A percentile compares a stretch with the other conserved stretches of the same genome.
phyloP scores from a whole-genome alignment of 2,797 vertebrate genomes.

The Jordanella pulchra region DNA sequence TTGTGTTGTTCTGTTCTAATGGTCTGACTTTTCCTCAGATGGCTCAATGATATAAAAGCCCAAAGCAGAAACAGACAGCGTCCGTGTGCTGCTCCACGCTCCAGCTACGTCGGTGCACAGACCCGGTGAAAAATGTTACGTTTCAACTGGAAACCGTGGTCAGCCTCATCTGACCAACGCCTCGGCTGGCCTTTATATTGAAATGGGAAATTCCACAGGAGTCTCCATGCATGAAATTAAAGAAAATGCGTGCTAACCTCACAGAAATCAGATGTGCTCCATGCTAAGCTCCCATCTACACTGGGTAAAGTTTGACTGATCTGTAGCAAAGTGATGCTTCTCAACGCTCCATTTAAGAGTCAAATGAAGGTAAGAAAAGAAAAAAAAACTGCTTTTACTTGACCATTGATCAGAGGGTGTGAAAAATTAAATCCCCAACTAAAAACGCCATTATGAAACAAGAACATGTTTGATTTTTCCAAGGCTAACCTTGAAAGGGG shows the following conservation, averaged over 20 bases:
- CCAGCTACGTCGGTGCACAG: background rate
- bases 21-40: background rate
- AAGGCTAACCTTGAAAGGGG: slow-evolving; percentile 91
- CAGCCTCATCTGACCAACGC: slow-evolving; percentile 1
- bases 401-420: background rate
- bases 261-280: slow-evolving; percentile 6
- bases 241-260: background rate
- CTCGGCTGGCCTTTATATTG: background rate
- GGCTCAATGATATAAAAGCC: too few species aligned
- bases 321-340: background rate
- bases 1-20: too few species aligned
- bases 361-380: slow-evolving; percentile 19
- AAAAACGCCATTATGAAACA: background rate
- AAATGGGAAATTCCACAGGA: slow-evolving; percentile 8
- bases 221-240: slow-evolving; percentile 5
- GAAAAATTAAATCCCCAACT: slow-evolving; percentile 2
- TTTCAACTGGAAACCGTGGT: slow-evolving; percentile 5
- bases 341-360: background rate
- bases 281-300: background rate
- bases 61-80: too few species aligned
- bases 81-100: too few species aligned
- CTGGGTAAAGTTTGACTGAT: background rate
- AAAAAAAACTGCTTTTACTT: background rate
- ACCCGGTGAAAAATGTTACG: slow-evolving; percentile 5
- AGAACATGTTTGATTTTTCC: background rate